These are phyloP conservation scores for Albula glossodonta DNA, from an alignment of 2,113 vertebrate genomes.

Conservation along the genomic window DNA sequence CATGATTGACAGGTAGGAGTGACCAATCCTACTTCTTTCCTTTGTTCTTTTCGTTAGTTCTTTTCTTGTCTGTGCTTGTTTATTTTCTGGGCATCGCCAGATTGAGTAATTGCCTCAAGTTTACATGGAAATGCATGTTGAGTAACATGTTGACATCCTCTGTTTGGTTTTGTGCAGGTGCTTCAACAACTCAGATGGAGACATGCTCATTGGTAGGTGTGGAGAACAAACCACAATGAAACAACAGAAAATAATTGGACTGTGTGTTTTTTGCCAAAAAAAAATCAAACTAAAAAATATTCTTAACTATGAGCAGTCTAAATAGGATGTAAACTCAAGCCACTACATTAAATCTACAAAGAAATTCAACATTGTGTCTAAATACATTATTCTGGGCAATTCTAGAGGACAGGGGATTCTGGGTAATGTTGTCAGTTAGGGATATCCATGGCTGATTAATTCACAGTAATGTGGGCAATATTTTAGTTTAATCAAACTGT, in stretches of 20 bases:
- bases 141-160: neutral
- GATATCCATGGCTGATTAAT: neutral
- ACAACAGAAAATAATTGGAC: no score
- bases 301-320: neutral
- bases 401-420: neutral
- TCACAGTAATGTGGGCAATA: neutral
- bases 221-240: neutral
- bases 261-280: no score
- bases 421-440: neutral
- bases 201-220: conserved; percentile 92
- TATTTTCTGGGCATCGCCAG: no score
- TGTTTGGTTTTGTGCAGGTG: conserved; percentile 70
- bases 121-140: neutral
- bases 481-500: neutral
- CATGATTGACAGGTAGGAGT: conserved; percentile 82
- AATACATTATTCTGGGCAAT: neutral
- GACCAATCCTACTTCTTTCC: neutral
- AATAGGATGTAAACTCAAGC: neutral
- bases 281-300: neutral
- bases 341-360: neutral
- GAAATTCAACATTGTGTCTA: neutral
- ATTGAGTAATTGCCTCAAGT: neutral
- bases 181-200: conserved; percentile 92
- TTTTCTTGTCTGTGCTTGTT: no score
- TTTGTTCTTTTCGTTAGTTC: no score